phyloP scores from a whole-genome alignment of 2,888 invertebrate genomes.

The Cheilosia urbana region DNA sequence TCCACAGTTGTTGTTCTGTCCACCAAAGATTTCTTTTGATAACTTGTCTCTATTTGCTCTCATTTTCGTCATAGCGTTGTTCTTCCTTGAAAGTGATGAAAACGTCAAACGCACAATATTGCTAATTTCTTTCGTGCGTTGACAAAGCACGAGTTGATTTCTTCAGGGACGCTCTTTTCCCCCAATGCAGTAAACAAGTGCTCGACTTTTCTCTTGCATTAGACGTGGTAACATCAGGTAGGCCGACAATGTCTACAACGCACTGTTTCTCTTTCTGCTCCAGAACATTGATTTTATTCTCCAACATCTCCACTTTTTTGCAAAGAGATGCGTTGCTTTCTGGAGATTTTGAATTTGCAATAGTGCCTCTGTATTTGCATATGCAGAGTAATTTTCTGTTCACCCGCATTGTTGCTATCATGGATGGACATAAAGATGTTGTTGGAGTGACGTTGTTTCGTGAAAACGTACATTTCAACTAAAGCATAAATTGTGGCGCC shows the following conservation, averaged over 20 bases:
- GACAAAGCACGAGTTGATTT: neutral
- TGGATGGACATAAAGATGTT: no score
- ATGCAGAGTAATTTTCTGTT: no score
- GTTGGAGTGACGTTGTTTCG: no score
- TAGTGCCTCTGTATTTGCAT: neutral
- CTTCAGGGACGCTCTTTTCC: neutral
- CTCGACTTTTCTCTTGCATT: constrained; percentile 4
- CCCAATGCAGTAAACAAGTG: constrained; percentile 3
- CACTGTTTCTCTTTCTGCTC: constrained; percentile 4
- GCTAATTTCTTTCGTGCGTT: neutral
- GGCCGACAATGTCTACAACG: constrained; percentile 3
- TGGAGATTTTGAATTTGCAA: no score
- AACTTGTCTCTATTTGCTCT: neutral
- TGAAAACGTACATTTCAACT: no score
- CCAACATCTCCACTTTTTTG: neutral
- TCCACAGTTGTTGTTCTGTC: constrained; percentile 5
- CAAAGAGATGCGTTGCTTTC: neutral
- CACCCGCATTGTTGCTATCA: no score
- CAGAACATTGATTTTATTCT: no score
- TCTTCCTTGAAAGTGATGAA: neutral
- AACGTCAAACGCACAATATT: neutral
- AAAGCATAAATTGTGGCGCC: no score
- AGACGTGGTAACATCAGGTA: neutral
- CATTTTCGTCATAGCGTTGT: no score
- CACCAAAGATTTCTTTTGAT: neutral